Evolutionary conservation across 37 sponge, comb jelly and placozoan genomes (phyloP), one percentile per base, ranked within the genome.

Genomic region (Eunapius fragilis): DNA sequence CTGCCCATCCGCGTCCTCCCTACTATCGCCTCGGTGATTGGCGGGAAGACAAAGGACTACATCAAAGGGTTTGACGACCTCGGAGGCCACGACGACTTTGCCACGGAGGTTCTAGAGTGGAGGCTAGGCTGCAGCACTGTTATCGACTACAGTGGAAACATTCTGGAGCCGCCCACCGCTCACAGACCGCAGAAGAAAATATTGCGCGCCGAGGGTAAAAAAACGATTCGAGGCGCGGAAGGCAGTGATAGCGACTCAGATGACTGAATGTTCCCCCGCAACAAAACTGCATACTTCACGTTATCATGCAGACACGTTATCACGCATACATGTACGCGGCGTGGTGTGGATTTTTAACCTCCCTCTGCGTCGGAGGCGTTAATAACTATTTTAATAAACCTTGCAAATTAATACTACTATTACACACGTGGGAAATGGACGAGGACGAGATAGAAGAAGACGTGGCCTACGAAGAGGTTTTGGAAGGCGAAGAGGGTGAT

Each of bases 91-190:
- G 99, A 99, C 79, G 98, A 99, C 10, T 99, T 99, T 87, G 80
- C 93, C 30, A 99, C 97, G 35, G 98, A 97, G 73, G 90, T 95
- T 91, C 68, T 99, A 71, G 99, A 97, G 76, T 99, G 99, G 99
- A 70, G 99, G 33, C 71, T 99, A 37, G 99, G 97, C 24, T 86
- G 89, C 37, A 79, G 88, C 22, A 93, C 88, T 0, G 94, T 85
- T 14, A 89, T 99, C 84, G 86, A 94, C 78, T 97, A 99, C 76
- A 74, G 88, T 34, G 99, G 99, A 7, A 94, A 95, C 75, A 74
- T 94, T 24, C 47, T 88, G 48, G 98, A 97, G 73, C 93, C 96
- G 71, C 96, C 95, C 2, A 68, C 87, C 14, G 75, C 68, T 26
- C 71, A 48, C 32, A 75, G 47, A 26, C 74, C 74, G 0, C 17